Conservation (phyloP, 2,113 vertebrate species). For the Seriola quinqueradiata region DNA sequence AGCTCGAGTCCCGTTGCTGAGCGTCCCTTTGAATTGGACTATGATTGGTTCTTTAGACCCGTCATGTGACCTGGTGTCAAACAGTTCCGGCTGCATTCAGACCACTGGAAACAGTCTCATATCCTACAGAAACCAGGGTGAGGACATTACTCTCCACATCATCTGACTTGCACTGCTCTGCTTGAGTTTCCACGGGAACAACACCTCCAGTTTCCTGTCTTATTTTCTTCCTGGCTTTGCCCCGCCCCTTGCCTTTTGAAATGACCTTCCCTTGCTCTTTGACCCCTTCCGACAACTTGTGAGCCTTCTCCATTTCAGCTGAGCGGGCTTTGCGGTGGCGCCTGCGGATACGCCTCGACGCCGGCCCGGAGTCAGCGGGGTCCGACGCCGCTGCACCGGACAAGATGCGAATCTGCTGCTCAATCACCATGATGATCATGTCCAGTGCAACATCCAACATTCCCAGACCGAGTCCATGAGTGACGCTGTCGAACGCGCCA, state of each 20-base stretch:
- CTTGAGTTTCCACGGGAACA: not conserved
- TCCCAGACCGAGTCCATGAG: conserved; percentile 84
- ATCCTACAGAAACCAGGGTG: conserved; percentile 85
- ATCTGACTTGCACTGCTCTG: conserved; percentile 62
- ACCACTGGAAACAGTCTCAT: conserved; percentile 82
- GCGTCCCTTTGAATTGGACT: not conserved
- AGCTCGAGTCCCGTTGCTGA: not conserved
- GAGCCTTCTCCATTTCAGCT: conserved; percentile 55
- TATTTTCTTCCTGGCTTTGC: conserved; percentile 70
- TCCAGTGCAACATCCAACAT: conserved; percentile 84
- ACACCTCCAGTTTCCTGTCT: conserved; percentile 22
- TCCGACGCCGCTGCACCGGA: conserved; percentile 82
- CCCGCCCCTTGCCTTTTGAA: conserved; percentile 70
- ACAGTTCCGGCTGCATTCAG: conserved; percentile 56
- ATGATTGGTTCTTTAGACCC: not conserved
- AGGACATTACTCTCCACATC: conserved; percentile 79
- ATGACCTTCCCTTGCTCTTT: conserved; percentile 67
- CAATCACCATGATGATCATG: conserved; percentile 81
- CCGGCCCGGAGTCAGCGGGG: conserved; percentile 64
- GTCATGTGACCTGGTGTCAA: conserved; percentile 39
- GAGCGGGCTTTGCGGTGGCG: conserved; percentile 77
- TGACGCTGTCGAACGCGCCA: conserved; percentile 80
- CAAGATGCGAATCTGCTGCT: conserved; percentile 85
- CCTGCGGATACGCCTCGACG: conserved; percentile 74
- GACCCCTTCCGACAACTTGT: conserved; percentile 36